phyloP scores from a whole-genome alignment of 2,888 invertebrate genomes.

The Mythimna loreyi region DNA sequence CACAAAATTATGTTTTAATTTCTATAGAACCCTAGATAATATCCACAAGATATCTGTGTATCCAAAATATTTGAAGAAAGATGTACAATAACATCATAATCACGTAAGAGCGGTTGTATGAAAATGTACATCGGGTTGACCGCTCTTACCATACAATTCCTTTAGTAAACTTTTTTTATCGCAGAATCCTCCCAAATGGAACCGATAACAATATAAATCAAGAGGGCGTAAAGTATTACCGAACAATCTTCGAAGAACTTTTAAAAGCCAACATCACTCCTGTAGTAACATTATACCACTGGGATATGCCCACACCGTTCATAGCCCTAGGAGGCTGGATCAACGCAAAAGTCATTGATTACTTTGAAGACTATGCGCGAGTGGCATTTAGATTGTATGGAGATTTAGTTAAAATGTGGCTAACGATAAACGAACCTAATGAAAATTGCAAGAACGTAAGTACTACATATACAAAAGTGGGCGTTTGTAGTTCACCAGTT shows the following conservation, averaged over 20 bases:
- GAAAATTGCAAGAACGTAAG: constrained; percentile 86
- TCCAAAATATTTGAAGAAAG: too few species aligned
- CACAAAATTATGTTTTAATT: too few species aligned
- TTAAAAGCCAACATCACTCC: constrained; percentile 92
- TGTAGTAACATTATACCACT: constrained; percentile 92
- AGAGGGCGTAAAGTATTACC: constrained; percentile 94
- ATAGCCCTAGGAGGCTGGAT: constrained; percentile 89
- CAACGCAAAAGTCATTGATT: constrained; percentile 87
- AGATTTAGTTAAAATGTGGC: constrained; percentile 93
- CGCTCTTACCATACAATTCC: neutral
- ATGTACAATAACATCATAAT: too few species aligned
- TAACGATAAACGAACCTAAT: constrained; percentile 94
- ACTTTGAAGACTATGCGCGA: constrained; percentile 90
- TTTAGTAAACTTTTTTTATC: neutral
- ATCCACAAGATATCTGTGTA: too few species aligned
- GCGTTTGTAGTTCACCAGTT: neutral
- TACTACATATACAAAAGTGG: neutral
- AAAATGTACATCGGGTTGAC: too few species aligned
- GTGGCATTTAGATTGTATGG: constrained; percentile 91
- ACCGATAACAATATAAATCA: constrained; percentile 92
- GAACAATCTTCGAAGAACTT: constrained; percentile 93
- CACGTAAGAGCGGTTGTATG: too few species aligned
- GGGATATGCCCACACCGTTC: constrained; percentile 89
- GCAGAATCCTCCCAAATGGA: constrained; percentile 93
- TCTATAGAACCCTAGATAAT: too few species aligned